Evolutionary conservation across 2,113 vertebrate species (phyloP), one percentile per base, ranked within the genome.

Genomic region (Tenebrosternarchus preto): DNA sequence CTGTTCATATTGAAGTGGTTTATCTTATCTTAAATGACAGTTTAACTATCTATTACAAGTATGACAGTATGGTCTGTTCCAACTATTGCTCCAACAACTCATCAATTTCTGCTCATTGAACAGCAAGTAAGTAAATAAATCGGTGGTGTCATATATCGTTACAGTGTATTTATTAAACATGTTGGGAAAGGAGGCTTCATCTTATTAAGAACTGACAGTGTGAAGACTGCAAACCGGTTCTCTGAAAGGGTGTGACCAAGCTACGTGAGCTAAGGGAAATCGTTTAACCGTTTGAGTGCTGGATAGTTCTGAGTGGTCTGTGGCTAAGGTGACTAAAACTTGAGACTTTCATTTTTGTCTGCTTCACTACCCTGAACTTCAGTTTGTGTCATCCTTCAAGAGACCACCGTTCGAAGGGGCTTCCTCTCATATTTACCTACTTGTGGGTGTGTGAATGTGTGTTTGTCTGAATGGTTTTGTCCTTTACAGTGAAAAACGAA

Each of bases 221-320:
- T 56, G 55, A 39, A 5, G 33, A 7, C 36, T 78, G 76, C 33
- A 33, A 22, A 31, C 70, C 24, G 31, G 11, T 74, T 80, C 71
- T 74, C 39, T 74, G 71, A 74, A 80, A 74, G 64, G 76, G 76
- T 70, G 71, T 80, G 60, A 16, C 71, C 11, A 68, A 56, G 24
- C 6, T 56, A 24, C 73, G 43, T 12, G 22, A 73, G 31, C 31
- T 36, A 12, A 68, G 46, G 46, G 61, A 80, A 73, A 73, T 80
- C 70, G 88, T 91, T 92, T 93, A 93, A 94, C 92, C 90, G 92
- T 93, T 93, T 94, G 87, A 86, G 80, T 91, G 88, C 93, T 73
- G 56, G 86, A 72, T 76, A 85, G 89, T 90, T 86, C 83, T 92
- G 90, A 91, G 90, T 89, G 50, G 87, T 57, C 87, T 92, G 91